Evolutionary conservation across 1,140 invertebrate genomes (phyloP), one percentile per base, ranked within the genome.

Genomic region (Saccostrea glomerata): DNA sequence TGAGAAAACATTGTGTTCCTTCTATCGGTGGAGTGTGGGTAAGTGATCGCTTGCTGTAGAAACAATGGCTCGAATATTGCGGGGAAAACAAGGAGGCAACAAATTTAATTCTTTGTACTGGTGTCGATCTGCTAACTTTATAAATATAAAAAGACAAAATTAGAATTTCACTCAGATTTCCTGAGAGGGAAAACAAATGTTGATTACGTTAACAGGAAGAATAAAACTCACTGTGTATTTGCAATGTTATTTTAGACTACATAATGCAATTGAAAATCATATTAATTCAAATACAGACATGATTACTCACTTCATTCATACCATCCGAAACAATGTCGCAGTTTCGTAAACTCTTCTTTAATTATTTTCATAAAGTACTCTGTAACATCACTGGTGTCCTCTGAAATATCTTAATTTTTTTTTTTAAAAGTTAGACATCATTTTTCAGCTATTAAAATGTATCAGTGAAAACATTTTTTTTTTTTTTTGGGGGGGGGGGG

Each of bases 61-160:
- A 11, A 94, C 91, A 13, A 94, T 91, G 87, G 92, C 92, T 0
- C 89, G 85, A 23, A 94, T 82, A 55, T 92, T 92, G 7, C 66
- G 30, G 30, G 94, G 93, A 23, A 93, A 90, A 0, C 82, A 54
- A 47, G 93, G 92, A 12, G 92, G 93, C 5, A 94, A 87, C 93
- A 93, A 94, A 13, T 86, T 90, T 77, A 94, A 70, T 73, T 93
- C 92, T 20, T 88, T 77, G 20, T 86, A 58, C 13, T 25, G 36
- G 17, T 90, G 86, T 82, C 82, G 87, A 66, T 91, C 90, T 84
- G 88, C 87, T 55, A 93, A 77, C 92, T 92, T 56, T 20, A 58
- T 58, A 83, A 86, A 58, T 86, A 66, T 20, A 4, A 70, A 17
- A 84, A 47, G 5, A 0, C 47, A 47, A 47, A 47, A 47, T 47